Percentiles rank a stretch among this genome's conserved stretches.
phyloP scores from a whole-genome alignment of 2,888 invertebrate genomes.

The Desoria tigrina region DNA sequence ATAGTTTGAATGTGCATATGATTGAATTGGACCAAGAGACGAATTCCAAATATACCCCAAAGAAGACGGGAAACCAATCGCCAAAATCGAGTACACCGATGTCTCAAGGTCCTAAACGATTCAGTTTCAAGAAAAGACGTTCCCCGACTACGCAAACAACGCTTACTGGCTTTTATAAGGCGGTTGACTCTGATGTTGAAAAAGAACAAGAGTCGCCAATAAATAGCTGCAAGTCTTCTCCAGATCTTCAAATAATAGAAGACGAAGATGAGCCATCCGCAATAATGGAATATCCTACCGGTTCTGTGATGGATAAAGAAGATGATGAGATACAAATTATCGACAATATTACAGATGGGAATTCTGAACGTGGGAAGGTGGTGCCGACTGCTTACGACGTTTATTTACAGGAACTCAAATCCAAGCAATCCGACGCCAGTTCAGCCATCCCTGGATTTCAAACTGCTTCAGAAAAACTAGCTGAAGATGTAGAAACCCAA shows the following conservation, averaged over 20 bases:
- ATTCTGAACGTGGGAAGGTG: too few relatives aligned
- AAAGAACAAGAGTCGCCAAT: background rate
- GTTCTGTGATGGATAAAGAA: too few relatives aligned
- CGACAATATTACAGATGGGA: too few relatives aligned
- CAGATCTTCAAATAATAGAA: background rate
- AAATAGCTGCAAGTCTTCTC: background rate
- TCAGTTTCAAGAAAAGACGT: conserved; percentile 28
- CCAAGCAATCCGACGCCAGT: background rate
- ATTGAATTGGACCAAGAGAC: conserved; percentile 1
- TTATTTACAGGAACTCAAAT: background rate
- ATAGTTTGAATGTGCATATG: conserved; percentile 24
- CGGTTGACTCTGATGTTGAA: conserved; percentile 8
- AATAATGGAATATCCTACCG: too few relatives aligned
- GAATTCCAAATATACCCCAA: background rate
- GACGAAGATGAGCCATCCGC: background rate
- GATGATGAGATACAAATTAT: too few relatives aligned
- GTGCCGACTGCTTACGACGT: too few relatives aligned
- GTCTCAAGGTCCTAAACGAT: conserved; percentile 6
- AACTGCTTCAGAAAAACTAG: background rate
- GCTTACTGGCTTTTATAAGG: conserved; percentile 30
- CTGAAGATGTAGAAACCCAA: background rate
- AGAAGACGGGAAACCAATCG: background rate
- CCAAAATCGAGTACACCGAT: background rate
- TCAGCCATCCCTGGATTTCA: background rate
- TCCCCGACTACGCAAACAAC: conserved; percentile 33